A percentile compares a stretch with the other conserved stretches of the same genome.
phyloP scores from a whole-genome alignment of 2,888 invertebrate species.

The Epinotia nisella region DNA sequence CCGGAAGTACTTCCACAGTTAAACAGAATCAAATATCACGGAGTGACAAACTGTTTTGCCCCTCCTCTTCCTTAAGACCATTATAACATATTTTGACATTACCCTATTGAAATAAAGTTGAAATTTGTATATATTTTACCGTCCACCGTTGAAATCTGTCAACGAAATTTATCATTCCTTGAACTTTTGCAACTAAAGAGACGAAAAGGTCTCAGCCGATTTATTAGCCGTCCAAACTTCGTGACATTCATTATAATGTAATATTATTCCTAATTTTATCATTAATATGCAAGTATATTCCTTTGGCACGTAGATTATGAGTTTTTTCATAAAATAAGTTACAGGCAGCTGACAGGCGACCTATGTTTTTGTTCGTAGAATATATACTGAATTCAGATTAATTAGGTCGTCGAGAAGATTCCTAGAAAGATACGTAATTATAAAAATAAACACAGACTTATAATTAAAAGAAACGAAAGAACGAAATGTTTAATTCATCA shows the following conservation, averaged over 20 bases:
- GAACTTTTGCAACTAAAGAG: slow-evolving; percentile 1
- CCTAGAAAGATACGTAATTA: not conserved
- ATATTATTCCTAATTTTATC: slow-evolving; percentile 12
- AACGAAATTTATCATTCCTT: not conserved
- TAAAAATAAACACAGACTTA: no score
- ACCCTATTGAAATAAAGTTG: no score
- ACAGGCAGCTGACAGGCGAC: not conserved
- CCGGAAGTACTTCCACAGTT: no score
- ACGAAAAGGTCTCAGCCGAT: not conserved
- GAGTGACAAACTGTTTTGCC: no score
- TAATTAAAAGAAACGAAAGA: no score
- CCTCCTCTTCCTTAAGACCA: no score
- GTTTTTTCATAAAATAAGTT: slow-evolving; percentile 5
- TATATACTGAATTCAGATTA: no score
- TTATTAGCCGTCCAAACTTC: slow-evolving; percentile 7
- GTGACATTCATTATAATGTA: slow-evolving; percentile 15
- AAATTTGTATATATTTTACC: not conserved
- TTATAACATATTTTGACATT: no score
- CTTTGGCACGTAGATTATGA: not conserved
- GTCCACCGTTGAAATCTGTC: slow-evolving; percentile 13
- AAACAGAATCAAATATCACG: no score
- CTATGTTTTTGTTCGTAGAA: not conserved
- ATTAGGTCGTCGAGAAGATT: not conserved
- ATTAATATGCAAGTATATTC: slow-evolving; percentile 15
- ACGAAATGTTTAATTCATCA: no score